These are phyloP conservation scores for Phrixothrix hirtus DNA, from an alignment of 2,888 invertebrate genomes.

Conservation along the genomic window DNA sequence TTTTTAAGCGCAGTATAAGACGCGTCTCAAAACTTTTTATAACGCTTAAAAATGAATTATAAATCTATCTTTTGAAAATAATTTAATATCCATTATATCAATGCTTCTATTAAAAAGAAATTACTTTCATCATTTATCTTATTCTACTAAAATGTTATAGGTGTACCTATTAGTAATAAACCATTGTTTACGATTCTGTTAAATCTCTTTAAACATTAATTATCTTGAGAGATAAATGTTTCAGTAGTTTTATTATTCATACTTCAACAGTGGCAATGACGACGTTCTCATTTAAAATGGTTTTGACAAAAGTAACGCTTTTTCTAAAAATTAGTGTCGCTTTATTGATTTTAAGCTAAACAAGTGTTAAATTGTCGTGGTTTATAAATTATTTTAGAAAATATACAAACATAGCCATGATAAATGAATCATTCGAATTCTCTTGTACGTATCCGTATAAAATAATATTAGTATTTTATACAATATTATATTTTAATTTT, in stretches of 20 bases:
- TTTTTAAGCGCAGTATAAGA: too few relatives aligned
- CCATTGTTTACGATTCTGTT: conserved; percentile 13
- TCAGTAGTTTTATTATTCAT: conserved; percentile 12
- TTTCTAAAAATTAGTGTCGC: not conserved
- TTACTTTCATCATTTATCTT: too few relatives aligned
- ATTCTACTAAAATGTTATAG: too few relatives aligned
- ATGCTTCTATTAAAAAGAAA: too few relatives aligned
- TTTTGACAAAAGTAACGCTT: not conserved
- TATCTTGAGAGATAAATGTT: conserved; percentile 19
- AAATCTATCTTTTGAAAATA: too few relatives aligned
- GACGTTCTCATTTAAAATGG: conserved; percentile 1
- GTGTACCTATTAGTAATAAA: conserved; percentile 5
- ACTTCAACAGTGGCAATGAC: conserved; percentile 5
- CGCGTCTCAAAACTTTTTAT: too few relatives aligned
- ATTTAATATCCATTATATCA: too few relatives aligned
- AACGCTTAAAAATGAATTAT: too few relatives aligned
- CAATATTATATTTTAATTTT: too few relatives aligned
- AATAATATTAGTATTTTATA: conserved; percentile 11
- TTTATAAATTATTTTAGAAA: conserved; percentile 1
- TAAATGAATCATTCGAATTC: conserved; percentile 54
- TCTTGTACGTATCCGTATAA: conserved; percentile 46
- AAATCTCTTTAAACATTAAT: conserved; percentile 23
- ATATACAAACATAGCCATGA: conserved; percentile 16
- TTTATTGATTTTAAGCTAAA: conserved; percentile 1
- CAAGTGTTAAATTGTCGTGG: conserved; percentile 5